Conservation (phyloP, 2,888 invertebrate species). For the Lasioglossum vierecki region DNA sequence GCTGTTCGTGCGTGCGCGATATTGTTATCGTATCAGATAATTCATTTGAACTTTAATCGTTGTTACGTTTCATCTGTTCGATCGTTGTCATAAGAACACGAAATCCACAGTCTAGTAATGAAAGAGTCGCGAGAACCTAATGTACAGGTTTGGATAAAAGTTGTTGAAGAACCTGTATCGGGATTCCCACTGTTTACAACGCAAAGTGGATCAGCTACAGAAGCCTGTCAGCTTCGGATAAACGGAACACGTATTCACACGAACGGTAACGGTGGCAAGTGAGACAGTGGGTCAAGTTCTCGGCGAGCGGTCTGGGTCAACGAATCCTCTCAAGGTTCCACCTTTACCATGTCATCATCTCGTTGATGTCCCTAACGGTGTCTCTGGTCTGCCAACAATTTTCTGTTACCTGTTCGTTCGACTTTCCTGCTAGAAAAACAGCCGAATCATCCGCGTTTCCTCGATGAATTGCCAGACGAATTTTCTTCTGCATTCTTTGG, state of each 20-base stretch:
- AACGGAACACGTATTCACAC: conserved; percentile 26
- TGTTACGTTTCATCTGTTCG: background rate
- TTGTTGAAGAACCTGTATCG: background rate
- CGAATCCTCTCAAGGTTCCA: conserved; percentile 1
- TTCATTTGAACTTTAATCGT: background rate
- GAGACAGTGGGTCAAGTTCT: conserved; percentile 81
- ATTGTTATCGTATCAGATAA: background rate
- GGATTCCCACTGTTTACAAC: background rate
- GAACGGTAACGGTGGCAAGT: conserved; percentile 65
- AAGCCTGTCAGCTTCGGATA: background rate
- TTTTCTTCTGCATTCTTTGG: background rate
- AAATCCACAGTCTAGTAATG: background rate
- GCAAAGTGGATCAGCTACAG: background rate
- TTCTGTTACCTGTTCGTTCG: background rate
- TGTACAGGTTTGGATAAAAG: background rate
- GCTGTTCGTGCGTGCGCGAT: background rate
- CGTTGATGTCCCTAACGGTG: background rate
- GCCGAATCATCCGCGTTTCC: background rate
- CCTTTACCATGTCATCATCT: background rate
- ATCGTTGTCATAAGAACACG: background rate
- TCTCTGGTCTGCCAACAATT: background rate
- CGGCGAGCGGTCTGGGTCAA: conserved; percentile 71
- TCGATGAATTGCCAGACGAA: background rate
- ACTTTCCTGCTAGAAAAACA: background rate
- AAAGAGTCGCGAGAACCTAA: background rate